A percentile compares a stretch with the other conserved stretches of the same genome.
Conservation (phyloP, 1,140 invertebrate species). For the Papilio glaucus region DNA sequence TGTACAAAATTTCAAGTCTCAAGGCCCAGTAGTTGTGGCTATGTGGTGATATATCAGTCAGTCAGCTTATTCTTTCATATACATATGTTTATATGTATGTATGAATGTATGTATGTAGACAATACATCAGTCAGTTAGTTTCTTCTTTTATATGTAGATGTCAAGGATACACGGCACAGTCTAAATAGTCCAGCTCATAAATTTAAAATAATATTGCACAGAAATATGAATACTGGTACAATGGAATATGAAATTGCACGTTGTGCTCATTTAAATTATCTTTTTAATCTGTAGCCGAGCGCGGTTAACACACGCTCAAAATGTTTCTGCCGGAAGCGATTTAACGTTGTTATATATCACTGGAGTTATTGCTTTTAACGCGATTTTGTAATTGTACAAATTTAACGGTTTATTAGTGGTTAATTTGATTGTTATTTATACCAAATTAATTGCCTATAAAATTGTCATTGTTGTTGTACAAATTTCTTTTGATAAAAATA, state of each 20-base stretch:
- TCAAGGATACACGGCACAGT: too few species aligned
- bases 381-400: constrained; percentile 4
- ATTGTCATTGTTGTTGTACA: neutral
- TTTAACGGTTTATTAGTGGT: constrained; percentile 6
- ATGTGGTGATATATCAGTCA: too few species aligned
- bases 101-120: too few species aligned
- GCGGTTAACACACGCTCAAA: constrained; percentile 27
- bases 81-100: too few species aligned
- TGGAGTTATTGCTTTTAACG: constrained; percentile 8
- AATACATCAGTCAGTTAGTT: too few species aligned
- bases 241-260: constrained; percentile 21
- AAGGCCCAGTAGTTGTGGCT: too few species aligned
- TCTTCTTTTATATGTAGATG: too few species aligned
- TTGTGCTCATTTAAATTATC: constrained; percentile 14
- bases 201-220: neutral
- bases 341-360: constrained; percentile 28
- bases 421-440: constrained; percentile 15
- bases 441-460: neutral
- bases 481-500: too few species aligned
- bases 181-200: neutral
- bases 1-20: too few species aligned
- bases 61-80: too few species aligned
- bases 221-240: neutral
- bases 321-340: constrained; percentile 17
- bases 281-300: constrained; percentile 12